phyloP scores from a whole-genome alignment of 2,888 invertebrate genomes.

The Troides helena region DNA sequence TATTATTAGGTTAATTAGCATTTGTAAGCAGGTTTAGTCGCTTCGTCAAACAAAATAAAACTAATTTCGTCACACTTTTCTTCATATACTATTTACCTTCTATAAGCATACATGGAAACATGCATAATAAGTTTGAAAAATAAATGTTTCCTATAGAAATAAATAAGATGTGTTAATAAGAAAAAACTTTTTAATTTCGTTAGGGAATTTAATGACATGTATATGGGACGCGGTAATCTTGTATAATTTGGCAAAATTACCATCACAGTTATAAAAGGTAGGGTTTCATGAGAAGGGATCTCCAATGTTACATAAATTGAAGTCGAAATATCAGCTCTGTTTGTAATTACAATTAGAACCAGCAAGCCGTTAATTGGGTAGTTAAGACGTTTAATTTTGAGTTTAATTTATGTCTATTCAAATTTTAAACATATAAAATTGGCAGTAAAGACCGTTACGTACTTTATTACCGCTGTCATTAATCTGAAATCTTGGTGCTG shows the following conservation, averaged over 20 bases:
- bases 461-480: not conserved
- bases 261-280: not conserved
- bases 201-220: not conserved
- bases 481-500: not conserved
- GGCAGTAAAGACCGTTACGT: not conserved
- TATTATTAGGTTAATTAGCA: no score
- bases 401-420: slow-evolving; percentile 1
- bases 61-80: no score
- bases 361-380: not conserved
- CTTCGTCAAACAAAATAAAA: no score
- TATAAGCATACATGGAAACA: no score
- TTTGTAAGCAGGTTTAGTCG: no score
- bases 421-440: not conserved
- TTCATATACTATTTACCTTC: no score
- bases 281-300: not conserved
- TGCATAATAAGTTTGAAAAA: no score
- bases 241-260: not conserved
- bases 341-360: not conserved
- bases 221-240: not conserved
- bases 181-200: not conserved
- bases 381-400: not conserved
- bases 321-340: not conserved
- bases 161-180: no score
- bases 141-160: no score
- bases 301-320: not conserved